Base-by-base conservation (phyloP, 37 sponge, comb jelly and placozoan species). In the Halichondria panicea region DNA sequence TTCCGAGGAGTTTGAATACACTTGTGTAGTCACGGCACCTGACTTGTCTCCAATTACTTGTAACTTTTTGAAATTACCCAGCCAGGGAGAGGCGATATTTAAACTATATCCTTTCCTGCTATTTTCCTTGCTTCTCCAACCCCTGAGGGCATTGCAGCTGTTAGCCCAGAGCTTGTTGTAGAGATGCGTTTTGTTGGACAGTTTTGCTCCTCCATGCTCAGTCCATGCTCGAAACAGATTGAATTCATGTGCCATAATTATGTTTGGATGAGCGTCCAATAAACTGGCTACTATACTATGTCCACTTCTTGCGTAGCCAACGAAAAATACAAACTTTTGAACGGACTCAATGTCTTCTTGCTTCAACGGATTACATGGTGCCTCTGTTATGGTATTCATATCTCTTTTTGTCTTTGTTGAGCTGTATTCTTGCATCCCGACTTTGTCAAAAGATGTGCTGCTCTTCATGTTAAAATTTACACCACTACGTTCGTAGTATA, bases 221-320 rank as follows among this genome's bases (percentile, higher is more conserved):
- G n/a, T n/a, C 69, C 68, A 79, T 22, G 58, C 1, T 1, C 22
- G 65, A 63, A 81, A 81, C 21, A 81, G 55, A n/a, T 46, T 28
- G 55, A 63, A 81, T 30, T 85, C 86, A 35, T 85, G 86, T 4
- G 86, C 71, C 1, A 85, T 78, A 22, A 78, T 77, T 19, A 78
- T 63, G 36, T 85, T 61, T 50, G 86, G 86, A 40, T 85, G 86
- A 39, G 86, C 86, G 66, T 85, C 86, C 58, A 85, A 21, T 32
- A 85, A 22, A 30, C 74, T 70, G 22, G 46, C 86, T 15, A 85
- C 32, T 7, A 85, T 85, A 60, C 86, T 85, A 48, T 85, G 86
- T 6, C 86, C 74, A 71, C 86, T 85, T 53, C 86, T 59, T 28
- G 74, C 57, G 42, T 78, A 78, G 36, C 86, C 86, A 50, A 85